phyloP scores from a whole-genome alignment of 2,888 invertebrate species.

The Rhagophthalmus giganteus region DNA sequence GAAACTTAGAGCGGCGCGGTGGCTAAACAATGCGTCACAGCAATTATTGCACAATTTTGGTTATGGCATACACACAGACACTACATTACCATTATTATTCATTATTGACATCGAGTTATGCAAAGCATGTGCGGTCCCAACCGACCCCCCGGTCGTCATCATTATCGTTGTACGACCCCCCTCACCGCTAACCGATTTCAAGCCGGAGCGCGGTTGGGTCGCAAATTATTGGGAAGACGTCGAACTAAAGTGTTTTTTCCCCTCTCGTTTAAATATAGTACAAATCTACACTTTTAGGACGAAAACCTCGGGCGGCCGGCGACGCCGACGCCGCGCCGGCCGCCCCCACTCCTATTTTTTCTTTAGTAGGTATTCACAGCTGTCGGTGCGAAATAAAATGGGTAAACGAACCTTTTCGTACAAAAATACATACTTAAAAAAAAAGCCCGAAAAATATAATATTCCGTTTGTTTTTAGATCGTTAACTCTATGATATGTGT shows the following conservation, averaged over 20 bases:
- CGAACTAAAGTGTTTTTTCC: conserved; percentile 45
- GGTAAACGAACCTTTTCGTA: background rate
- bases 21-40: conserved; percentile 16
- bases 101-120: conserved; percentile 42
- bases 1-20: background rate
- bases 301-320: conserved; percentile 5
- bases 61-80: conserved; percentile 35
- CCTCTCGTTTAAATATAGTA: conserved; percentile 15
- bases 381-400: background rate
- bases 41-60: conserved; percentile 34
- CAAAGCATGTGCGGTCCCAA: conserved; percentile 17
- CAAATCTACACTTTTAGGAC: conserved; percentile 20
- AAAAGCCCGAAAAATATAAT: conserved; percentile 14
- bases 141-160: background rate
- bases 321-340: background rate
- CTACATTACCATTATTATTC: conserved; percentile 22
- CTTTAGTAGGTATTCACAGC: conserved; percentile 3
- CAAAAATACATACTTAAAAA: conserved; percentile 4
- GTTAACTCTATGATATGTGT: conserved; percentile 27
- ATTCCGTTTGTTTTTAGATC: conserved; percentile 10
- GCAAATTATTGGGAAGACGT: conserved; percentile 51
- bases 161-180: too few relatives aligned
- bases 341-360: conserved; percentile 1
- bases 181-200: too few relatives aligned
- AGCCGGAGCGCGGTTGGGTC: conserved; percentile 37